Evolutionary conservation across 2,797 vertebrate genomes (phyloP).

Genomic region (Clarias platycephalus): DNA sequence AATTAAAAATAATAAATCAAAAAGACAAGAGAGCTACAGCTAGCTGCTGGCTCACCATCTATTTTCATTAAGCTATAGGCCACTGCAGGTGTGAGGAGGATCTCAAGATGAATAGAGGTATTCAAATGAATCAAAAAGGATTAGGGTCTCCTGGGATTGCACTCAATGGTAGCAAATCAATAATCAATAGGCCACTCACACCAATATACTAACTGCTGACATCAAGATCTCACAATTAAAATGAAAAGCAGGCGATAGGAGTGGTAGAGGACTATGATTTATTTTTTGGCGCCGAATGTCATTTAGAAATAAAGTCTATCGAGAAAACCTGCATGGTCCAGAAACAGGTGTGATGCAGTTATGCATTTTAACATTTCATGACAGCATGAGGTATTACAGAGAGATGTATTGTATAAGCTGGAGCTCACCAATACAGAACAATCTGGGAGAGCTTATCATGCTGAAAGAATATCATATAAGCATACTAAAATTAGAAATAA

Average conservation of each 20-base stretch:
- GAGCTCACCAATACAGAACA: constrained; percentile 63
- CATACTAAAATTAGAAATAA: neutral
- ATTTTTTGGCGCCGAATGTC: constrained; percentile 73
- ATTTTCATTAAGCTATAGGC: constrained; percentile 78
- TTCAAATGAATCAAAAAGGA: constrained; percentile 86
- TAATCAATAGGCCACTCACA: constrained; percentile 88
- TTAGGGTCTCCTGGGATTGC: constrained; percentile 76
- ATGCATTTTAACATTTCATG: constrained; percentile 71
- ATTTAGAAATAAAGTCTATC: constrained; percentile 79
- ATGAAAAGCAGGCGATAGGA: constrained; percentile 73
- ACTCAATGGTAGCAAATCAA: constrained; percentile 82
- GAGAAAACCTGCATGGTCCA: constrained; percentile 68
- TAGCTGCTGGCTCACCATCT: constrained; percentile 70
- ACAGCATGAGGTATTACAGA: constrained; percentile 59
- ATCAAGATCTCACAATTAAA: constrained; percentile 82
- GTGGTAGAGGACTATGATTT: constrained; percentile 76
- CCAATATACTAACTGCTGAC: constrained; percentile 86
- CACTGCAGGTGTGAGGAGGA: constrained; percentile 74
- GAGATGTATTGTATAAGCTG: constrained; percentile 57
- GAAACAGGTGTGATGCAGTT: constrained; percentile 67
- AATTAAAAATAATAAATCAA: constrained; percentile 83
- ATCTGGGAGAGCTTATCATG: constrained; percentile 63
- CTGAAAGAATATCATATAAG: constrained; percentile 45
- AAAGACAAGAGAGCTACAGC: constrained; percentile 63
- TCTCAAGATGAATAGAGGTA: constrained; percentile 83